Evolutionary conservation across 2,888 invertebrate genomes (phyloP), one percentile per base, ranked within the genome.

Genomic region (Kryphioiulus occultus): DNA sequence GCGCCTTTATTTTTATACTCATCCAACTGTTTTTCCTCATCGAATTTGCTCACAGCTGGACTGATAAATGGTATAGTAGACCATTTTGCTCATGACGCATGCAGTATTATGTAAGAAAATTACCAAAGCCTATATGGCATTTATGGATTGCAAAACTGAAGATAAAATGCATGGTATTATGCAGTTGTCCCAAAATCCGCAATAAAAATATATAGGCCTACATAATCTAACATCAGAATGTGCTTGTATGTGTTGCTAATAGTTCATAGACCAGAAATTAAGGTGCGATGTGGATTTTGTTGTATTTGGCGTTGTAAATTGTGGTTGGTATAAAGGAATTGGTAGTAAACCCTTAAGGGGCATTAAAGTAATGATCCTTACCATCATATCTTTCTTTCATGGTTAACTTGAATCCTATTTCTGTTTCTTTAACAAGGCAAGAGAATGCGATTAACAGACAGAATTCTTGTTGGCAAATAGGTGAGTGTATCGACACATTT

Each of bases 1-100:
- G 92, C 85, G 92, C 92, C 2, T 91, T 91, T 83, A 82, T 92
- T 5, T 93, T 92, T 90, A 92, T 93, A 42, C 89, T 92, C 12
- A 90, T 93, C 47, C 93, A 93, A 90, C 90, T 93, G 19, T 90
- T 92, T 85, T 90, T 93, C 4, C 90, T 93, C 86, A 92, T 92
- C 3, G 92, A 92, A 89, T 92, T 93, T 90, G 92, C 92, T n/a
- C 92, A 92, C 90, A 90, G 91, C 2, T 92, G 92, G 92, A 92
- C 92, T 89, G 92, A 92, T 86, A 91, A 90, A 88, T 92, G 92
- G 92, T 92, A 90, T 89, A 89, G 91, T 30, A 78, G 30, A 30
- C 26, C 5, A 30, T 68, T 30, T 7, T n/a, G 53, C 47, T 47
- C 47, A 47, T 78, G 78, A 30, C 10, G 78, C 78, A 78, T 78